Conservation (phyloP, 2,113 vertebrate species). For the Antechinus stuartii region DNA sequence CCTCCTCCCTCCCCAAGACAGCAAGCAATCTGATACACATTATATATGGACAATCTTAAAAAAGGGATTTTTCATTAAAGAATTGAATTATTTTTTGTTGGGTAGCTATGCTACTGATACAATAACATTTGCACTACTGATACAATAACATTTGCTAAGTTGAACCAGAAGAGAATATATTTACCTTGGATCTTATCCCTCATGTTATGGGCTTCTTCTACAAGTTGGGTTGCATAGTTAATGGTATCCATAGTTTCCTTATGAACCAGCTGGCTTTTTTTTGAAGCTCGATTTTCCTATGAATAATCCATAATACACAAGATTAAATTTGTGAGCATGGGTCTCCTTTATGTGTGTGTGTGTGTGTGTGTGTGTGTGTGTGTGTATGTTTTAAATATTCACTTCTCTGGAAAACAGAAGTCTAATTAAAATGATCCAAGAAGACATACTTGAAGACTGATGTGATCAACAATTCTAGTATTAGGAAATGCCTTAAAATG, state of each 20-base stretch:
- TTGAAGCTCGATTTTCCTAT: constrained; percentile 86
- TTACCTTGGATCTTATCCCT: constrained; percentile 91
- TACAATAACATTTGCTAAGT: constrained; percentile 5
- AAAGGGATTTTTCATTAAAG: neutral
- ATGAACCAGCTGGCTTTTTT: constrained; percentile 83
- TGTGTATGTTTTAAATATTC: constrained; percentile 50
- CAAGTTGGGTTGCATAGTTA: constrained; percentile 86
- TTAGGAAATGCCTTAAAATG: constrained; percentile 61
- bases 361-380: neutral
- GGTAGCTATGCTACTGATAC: neutral
- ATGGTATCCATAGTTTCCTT: constrained; percentile 86
- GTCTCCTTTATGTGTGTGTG: neutral
- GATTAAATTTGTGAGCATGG: constrained; percentile 67
- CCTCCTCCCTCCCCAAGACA: no score
- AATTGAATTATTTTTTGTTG: neutral
- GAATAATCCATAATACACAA: constrained; percentile 79
- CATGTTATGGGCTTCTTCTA: constrained; percentile 86
- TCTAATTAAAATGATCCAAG: constrained; percentile 66
- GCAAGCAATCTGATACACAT: no score
- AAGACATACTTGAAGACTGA: constrained; percentile 48
- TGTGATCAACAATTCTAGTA: constrained; percentile 48
- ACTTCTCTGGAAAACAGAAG: constrained; percentile 45
- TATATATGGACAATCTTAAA: neutral
- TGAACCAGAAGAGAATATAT: constrained; percentile 53
- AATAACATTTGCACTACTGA: neutral